These are phyloP conservation scores for Limosa lapponica DNA, from an alignment of 2,797 vertebrate species.

Conservation along the genomic window DNA sequence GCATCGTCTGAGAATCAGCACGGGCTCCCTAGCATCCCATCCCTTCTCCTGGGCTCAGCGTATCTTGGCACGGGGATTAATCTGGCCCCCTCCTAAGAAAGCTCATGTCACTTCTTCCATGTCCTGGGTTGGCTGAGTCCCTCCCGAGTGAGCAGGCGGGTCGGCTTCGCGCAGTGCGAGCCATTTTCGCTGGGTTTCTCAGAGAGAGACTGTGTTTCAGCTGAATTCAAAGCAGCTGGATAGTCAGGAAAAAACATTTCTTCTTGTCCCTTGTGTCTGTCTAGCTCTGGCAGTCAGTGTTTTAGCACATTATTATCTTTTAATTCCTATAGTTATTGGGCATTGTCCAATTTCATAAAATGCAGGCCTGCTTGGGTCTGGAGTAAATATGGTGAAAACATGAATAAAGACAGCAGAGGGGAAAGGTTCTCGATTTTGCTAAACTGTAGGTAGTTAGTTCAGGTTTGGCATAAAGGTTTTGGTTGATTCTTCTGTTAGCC, in stretches of 20 bases:
- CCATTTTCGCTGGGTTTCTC: not conserved
- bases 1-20: not conserved
- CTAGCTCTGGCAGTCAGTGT: constrained; percentile 48
- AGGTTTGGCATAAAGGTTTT: not conserved
- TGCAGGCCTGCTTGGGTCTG: not conserved
- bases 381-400: not conserved
- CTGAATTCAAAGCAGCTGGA: constrained; percentile 68
- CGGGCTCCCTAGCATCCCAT: not conserved
- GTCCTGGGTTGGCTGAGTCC: not conserved
- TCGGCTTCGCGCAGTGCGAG: not conserved
- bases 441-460: not conserved
- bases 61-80: not conserved
- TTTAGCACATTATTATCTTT: constrained; percentile 60
- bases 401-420: not conserved
- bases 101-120: constrained; percentile 29
- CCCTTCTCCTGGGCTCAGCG: not conserved
- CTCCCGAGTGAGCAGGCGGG: not conserved
- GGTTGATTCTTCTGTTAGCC: not conserved
- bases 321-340: constrained; percentile 48
- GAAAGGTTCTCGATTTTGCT: not conserved
- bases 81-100: not conserved
- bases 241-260: constrained; percentile 48
- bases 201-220: not conserved
- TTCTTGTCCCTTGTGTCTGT: constrained; percentile 56
- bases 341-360: constrained; percentile 52